These are phyloP conservation scores for Scortum barcoo DNA, from an alignment of 2,113 vertebrate species.

Conservation along the genomic window DNA sequence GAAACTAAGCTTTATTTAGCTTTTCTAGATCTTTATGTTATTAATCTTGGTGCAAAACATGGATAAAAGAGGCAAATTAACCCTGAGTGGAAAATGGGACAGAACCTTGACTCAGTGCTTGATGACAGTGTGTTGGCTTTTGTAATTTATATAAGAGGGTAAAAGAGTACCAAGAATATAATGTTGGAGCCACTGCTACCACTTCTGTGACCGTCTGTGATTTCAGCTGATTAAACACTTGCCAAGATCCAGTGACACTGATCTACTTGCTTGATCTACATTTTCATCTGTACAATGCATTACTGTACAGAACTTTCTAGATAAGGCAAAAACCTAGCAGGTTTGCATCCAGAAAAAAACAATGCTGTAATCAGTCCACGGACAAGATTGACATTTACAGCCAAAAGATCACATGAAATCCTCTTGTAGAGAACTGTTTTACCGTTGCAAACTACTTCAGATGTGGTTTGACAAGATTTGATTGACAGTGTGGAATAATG, in stretches of 20 bases:
- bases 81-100: background rate
- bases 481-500: background rate
- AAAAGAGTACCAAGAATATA: background rate
- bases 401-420: background rate
- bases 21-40: background rate
- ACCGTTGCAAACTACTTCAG: background rate
- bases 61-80: background rate
- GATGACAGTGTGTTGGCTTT: background rate
- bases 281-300: background rate
- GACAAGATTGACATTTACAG: background rate
- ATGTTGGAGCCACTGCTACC: background rate
- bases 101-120: background rate
- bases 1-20: constrained; percentile 16
- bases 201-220: background rate
- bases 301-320: background rate
- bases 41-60: background rate
- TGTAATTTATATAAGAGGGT: background rate
- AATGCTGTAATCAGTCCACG: background rate
- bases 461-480: background rate
- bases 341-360: background rate
- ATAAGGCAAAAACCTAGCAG: background rate
- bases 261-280: background rate
- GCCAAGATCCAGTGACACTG: background rate
- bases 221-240: background rate
- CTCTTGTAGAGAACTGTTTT: background rate